These are phyloP conservation scores for Catharus bicknelli DNA, from an alignment of 2,113 vertebrate genomes.

Conservation along the genomic window DNA sequence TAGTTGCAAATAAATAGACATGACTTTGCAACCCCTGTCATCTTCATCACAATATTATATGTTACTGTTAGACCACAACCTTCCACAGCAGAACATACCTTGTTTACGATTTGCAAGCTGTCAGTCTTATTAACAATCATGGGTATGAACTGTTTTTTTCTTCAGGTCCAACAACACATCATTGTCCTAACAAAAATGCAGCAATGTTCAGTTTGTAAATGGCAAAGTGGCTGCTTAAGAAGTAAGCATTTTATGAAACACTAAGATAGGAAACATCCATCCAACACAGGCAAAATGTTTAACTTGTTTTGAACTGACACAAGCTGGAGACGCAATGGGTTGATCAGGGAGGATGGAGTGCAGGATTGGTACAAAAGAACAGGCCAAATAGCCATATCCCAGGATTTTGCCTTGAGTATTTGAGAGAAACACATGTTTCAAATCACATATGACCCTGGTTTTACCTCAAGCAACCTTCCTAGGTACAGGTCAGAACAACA, in stretches of 20 bases:
- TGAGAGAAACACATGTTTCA: not conserved
- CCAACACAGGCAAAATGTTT: not conserved
- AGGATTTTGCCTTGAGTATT: not conserved
- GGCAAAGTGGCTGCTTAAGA: not conserved
- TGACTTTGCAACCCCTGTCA: slow-evolving; percentile 7
- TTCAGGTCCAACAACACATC: not conserved
- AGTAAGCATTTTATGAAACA: not conserved
- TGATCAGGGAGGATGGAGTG: not conserved
- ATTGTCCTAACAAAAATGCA: not conserved
- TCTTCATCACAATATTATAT: not conserved
- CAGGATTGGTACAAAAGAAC: not conserved
- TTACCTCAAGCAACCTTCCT: not conserved
- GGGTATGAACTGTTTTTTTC: rapidly evolving
- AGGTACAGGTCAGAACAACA: not conserved
- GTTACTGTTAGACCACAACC: not conserved
- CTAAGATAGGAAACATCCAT: not conserved
- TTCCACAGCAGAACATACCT: not conserved
- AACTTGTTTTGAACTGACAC: not conserved
- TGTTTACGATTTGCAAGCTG: not conserved
- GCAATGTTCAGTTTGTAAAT: not conserved
- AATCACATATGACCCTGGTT: not conserved
- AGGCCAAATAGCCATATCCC: not conserved
- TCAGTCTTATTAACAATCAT: not conserved
- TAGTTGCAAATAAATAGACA: not conserved
- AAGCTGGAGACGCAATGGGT: not conserved